These are phyloP conservation scores for Acanthopagrus latus DNA, from an alignment of 2,797 vertebrate genomes.

Conservation along the genomic window DNA sequence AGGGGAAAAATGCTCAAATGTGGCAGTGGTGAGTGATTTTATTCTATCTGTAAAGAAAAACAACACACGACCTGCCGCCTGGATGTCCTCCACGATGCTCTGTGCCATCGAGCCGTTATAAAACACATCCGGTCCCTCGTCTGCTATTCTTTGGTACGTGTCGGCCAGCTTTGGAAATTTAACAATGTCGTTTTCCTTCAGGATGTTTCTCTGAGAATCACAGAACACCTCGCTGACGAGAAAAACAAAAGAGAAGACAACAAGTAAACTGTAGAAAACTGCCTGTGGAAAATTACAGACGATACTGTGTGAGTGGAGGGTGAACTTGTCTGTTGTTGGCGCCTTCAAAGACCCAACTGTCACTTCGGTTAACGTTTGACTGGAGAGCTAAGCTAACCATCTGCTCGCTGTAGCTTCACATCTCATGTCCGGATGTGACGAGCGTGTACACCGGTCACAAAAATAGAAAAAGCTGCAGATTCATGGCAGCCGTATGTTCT, in stretches of 20 bases:
- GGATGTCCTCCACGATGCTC: conserved; percentile 92
- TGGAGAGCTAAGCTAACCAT: background rate
- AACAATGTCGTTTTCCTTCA: conserved; percentile 88
- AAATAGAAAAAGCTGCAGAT: background rate
- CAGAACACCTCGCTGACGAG: conserved; percentile 85
- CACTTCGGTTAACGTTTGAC: too few species aligned
- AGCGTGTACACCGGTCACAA: background rate
- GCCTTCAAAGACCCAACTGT: too few species aligned
- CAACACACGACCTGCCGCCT: conserved; percentile 83
- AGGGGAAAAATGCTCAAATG: background rate
- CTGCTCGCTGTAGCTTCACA: background rate
- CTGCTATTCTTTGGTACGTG: conserved; percentile 87
- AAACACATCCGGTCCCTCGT: conserved; percentile 85
- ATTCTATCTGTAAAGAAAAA: conserved; percentile 5
- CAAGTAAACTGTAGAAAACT: background rate
- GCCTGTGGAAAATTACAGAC: conserved; percentile 1
- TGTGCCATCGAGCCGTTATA: conserved; percentile 87
- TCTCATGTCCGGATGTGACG: background rate
- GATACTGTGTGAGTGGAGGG: background rate
- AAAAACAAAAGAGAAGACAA: conserved; percentile 12
- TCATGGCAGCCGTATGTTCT: background rate
- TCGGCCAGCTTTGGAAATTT: conserved; percentile 84
- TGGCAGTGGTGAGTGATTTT: background rate
- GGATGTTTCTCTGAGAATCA: conserved; percentile 82
- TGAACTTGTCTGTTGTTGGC: too few species aligned